Conservation (phyloP, 1,140 invertebrate species). For the Anastrepha obliqua region DNA sequence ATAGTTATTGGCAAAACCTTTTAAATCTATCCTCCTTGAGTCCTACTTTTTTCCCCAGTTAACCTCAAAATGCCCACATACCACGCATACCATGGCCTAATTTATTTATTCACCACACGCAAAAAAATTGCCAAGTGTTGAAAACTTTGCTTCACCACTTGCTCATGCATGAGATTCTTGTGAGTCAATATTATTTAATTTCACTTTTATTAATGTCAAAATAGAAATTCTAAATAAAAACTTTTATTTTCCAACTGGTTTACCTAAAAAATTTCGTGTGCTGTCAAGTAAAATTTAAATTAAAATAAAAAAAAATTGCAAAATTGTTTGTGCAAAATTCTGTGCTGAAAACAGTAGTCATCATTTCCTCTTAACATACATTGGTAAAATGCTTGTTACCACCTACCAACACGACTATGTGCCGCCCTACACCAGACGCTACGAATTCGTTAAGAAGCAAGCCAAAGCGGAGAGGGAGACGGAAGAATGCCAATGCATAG, state of each 20-base stretch:
- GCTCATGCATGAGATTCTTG: slow-evolving; percentile 9
- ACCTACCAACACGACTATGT: slow-evolving; percentile 72
- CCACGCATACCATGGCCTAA: too few species aligned
- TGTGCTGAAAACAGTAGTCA: not conserved
- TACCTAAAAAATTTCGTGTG: slow-evolving; percentile 15
- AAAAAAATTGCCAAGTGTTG: not conserved
- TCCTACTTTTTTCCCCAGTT: too few species aligned
- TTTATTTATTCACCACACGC: not conserved
- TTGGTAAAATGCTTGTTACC: slow-evolving; percentile 64
- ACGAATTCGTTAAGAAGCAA: slow-evolving; percentile 64
- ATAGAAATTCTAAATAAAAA: slow-evolving; percentile 33
- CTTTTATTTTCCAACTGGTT: slow-evolving; percentile 14
- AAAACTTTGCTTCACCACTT: not conserved
- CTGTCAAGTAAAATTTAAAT: slow-evolving; percentile 36
- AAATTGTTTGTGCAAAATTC: slow-evolving; percentile 47
- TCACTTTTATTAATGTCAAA: not conserved
- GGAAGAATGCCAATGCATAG: slow-evolving; percentile 67
- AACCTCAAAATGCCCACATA: too few species aligned
- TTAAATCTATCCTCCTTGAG: too few species aligned
- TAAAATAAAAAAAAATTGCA: slow-evolving; percentile 25
- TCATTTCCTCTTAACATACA: not conserved
- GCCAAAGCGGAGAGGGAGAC: slow-evolving; percentile 53
- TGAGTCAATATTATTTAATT: slow-evolving; percentile 18
- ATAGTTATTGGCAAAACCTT: too few species aligned
- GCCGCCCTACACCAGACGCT: slow-evolving; percentile 65